Evolutionary conservation across 1,140 invertebrate genomes (phyloP).

Genomic region (Meteorus sp.): DNA sequence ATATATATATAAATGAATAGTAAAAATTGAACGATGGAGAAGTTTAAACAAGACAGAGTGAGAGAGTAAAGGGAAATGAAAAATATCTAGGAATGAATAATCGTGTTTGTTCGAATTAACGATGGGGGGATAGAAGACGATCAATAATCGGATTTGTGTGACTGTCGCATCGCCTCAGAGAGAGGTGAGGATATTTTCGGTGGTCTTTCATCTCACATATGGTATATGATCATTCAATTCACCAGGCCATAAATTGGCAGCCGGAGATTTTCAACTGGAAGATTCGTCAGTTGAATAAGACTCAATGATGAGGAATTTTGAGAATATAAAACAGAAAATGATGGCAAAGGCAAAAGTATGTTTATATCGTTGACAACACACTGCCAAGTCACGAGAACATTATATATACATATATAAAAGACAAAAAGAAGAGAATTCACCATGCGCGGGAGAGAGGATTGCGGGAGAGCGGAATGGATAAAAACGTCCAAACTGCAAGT

Average conservation of each 20-base stretch:
- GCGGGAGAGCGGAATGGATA: slow-evolving; percentile 13
- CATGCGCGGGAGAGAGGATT: slow-evolving; percentile 12
- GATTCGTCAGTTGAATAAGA: slow-evolving; percentile 1
- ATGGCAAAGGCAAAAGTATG: background rate
- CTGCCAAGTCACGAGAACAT: slow-evolving; percentile 5
- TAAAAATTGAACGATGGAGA: background rate
- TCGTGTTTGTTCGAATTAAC: slow-evolving; percentile 12
- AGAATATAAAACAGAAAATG: background rate
- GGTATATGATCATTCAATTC: slow-evolving; percentile 2
- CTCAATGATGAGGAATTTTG: background rate
- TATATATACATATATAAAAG: too few relatives aligned
- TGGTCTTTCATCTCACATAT: slow-evolving; percentile 1
- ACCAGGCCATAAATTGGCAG: background rate
- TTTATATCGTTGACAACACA: background rate
- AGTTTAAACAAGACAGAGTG: too few relatives aligned
- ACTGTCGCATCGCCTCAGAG: too few relatives aligned
- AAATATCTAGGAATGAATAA: slow-evolving; percentile 18
- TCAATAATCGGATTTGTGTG: slow-evolving; percentile 11
- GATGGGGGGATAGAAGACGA: background rate
- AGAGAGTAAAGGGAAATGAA: too few relatives aligned
- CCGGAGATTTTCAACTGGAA: background rate
- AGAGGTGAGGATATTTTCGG: slow-evolving; percentile 11
- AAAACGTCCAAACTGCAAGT: slow-evolving; percentile 39
- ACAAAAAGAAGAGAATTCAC: slow-evolving; percentile 4
- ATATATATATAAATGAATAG: background rate